Percentiles rank a stretch among this genome's conserved stretches.
These are phyloP conservation scores for Reticulitermes lucifugus DNA, from an alignment of 2,888 invertebrate species.

Conservation along the genomic window DNA sequence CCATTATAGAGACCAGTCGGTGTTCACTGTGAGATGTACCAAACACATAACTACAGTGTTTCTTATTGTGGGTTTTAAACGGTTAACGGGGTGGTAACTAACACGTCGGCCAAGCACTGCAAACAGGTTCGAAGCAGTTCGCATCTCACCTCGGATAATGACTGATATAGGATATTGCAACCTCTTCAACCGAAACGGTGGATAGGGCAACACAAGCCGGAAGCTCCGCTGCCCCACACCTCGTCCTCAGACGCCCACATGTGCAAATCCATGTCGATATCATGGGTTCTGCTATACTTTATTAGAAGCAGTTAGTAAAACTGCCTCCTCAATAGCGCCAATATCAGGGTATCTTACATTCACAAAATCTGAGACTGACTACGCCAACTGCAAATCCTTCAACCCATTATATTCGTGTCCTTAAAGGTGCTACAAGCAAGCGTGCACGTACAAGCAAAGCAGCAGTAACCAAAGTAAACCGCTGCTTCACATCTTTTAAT, in stretches of 20 bases:
- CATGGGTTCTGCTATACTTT: background rate
- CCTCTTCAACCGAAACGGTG: background rate
- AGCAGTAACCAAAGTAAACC: background rate
- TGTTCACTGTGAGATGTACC: too few species aligned
- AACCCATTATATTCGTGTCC: background rate
- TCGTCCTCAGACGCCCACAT: background rate
- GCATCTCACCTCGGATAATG: background rate
- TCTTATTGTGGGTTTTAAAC: too few species aligned
- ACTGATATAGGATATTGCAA: background rate
- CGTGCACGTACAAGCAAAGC: background rate
- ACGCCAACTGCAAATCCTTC: background rate
- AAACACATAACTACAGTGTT: too few species aligned
- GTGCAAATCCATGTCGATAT: background rate
- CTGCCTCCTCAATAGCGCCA: background rate
- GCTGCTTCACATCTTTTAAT: background rate
- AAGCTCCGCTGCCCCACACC: background rate
- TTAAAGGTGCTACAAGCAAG: too few species aligned
- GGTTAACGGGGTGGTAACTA: too few species aligned
- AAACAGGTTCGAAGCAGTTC: background rate
- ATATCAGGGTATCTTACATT: background rate
- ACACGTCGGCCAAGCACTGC: too few species aligned
- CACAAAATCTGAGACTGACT: background rate
- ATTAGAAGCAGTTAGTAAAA: background rate
- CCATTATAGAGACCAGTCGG: too few species aligned
- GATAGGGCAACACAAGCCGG: background rate